These are phyloP conservation scores for Castor canadensis DNA, from an alignment of 2,113 vertebrate species.

Conservation along the genomic window DNA sequence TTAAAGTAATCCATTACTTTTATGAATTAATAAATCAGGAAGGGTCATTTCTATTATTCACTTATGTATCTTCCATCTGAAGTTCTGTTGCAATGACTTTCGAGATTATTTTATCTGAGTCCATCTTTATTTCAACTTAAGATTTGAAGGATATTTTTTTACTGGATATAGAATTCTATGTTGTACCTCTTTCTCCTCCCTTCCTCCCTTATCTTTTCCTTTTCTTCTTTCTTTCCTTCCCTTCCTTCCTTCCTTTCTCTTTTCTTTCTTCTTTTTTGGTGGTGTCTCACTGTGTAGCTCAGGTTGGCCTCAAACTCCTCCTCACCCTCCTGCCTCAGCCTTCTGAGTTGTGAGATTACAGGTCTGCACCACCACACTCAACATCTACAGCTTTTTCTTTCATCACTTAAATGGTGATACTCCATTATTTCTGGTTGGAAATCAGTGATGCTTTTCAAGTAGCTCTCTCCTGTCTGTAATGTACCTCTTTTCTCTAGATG, in stretches of 20 bases:
- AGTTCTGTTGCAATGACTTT: not conserved
- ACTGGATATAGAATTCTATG: not conserved
- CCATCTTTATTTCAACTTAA: not conserved
- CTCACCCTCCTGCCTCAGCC: no score
- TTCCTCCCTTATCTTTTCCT: no score
- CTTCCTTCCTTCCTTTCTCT: no score
- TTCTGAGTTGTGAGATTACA: no score
- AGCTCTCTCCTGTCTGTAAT: not conserved
- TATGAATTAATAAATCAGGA: not conserved
- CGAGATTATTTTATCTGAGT: not conserved
- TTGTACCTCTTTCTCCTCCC: no score
- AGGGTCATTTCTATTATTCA: not conserved
- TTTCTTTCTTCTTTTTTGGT: no score
- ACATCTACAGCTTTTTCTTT: not conserved
- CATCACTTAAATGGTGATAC: not conserved
- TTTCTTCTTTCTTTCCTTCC: no score
- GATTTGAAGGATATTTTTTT: not conserved
- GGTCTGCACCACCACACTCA: no score
- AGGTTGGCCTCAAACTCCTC: no score
- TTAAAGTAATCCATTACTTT: not conserved
- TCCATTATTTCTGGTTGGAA: not conserved
- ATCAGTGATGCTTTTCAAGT: constrained; percentile 21
- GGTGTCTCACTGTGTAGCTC: no score
- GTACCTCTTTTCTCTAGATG: not conserved
- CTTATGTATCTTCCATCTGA: not conserved